Evolutionary conservation across 2,888 invertebrate species (phyloP), one percentile per base, ranked within the genome.

Genomic region (Creontiades dilutus): DNA sequence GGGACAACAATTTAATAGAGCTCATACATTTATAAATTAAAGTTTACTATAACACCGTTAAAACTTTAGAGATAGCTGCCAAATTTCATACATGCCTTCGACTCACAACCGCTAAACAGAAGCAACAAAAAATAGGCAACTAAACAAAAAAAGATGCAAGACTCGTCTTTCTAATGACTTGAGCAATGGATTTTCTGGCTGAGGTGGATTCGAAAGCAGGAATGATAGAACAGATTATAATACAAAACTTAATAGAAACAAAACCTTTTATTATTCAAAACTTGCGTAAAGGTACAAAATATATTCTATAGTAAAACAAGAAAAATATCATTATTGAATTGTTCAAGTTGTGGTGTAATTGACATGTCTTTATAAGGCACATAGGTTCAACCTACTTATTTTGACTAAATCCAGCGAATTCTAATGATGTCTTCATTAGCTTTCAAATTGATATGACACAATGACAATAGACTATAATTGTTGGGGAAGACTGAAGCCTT

Each of bases 91-190:
- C 68, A 11, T 13, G 27, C 23, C 13, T 23, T 68, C 23, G 68
- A 68, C 0, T 23, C 19, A 68, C 27, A 23, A 23, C 68, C 23
- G 68, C 11, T 12, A 68, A 68, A 68, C 19, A 68, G 9, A 68
- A 68, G 23, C 68, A 68, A 68, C 9, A 68, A 68, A 68, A 37
- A 68, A 5, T 68, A 11, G 68, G 68, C 68, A 68, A 68, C 23
- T 68, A 27, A 68, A 68, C 68, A 23, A 68, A 68, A 23, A 23
- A 23, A 61, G n/a, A n/a, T 61, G 16, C 19, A 52, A 52, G 68
- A 7, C 23, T 23, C 11, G 68, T 68, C 23, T 19, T 23, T 19
- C 52, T 12, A 57, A 57, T 2, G 68, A 23, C n/a, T 12, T 68
- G 68, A 23, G 23, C 23, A 23, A 68, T 68, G 68, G 57, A 57